phyloP scores from a whole-genome alignment of 2,888 invertebrate genomes.

The Subacronicta megacephala region DNA sequence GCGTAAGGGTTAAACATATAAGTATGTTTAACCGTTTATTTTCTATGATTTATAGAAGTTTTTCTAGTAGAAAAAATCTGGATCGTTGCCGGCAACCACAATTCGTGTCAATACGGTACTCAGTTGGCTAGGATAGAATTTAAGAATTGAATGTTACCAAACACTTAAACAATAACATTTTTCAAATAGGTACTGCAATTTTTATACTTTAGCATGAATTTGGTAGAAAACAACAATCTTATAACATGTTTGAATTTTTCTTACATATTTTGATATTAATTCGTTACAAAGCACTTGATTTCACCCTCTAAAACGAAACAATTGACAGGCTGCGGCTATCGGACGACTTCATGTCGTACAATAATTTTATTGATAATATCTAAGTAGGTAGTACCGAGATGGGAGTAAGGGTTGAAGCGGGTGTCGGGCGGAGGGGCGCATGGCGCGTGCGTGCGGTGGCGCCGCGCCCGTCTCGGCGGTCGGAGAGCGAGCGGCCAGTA shows the following conservation, averaged over 20 bases:
- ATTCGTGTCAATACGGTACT: slow-evolving; percentile 58
- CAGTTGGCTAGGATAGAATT: slow-evolving; percentile 33
- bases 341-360: slow-evolving; percentile 80
- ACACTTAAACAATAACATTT: slow-evolving; percentile 6
- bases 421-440: slow-evolving; percentile 60
- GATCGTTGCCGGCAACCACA: slow-evolving; percentile 62
- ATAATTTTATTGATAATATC: slow-evolving; percentile 89
- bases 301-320: slow-evolving; percentile 67
- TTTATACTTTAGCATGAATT: slow-evolving; percentile 4
- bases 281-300: slow-evolving; percentile 56
- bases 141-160: slow-evolving; percentile 26
- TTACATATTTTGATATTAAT: slow-evolving; percentile 18
- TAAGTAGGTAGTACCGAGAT: slow-evolving; percentile 85
- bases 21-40: no score
- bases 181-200: no score
- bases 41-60: slow-evolving; percentile 60
- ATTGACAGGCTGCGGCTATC: slow-evolving; percentile 75
- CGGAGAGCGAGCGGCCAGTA: slow-evolving; percentile 71
- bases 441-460: slow-evolving; percentile 77
- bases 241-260: no score
- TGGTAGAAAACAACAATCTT: neutral
- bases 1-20: no score
- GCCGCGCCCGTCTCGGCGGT: slow-evolving; percentile 76
- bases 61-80: slow-evolving; percentile 64
- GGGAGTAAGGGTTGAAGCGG: slow-evolving; percentile 74